phyloP scores from a whole-genome alignment of 2,797 vertebrate genomes.

The Eupleurogrammus muticus region DNA sequence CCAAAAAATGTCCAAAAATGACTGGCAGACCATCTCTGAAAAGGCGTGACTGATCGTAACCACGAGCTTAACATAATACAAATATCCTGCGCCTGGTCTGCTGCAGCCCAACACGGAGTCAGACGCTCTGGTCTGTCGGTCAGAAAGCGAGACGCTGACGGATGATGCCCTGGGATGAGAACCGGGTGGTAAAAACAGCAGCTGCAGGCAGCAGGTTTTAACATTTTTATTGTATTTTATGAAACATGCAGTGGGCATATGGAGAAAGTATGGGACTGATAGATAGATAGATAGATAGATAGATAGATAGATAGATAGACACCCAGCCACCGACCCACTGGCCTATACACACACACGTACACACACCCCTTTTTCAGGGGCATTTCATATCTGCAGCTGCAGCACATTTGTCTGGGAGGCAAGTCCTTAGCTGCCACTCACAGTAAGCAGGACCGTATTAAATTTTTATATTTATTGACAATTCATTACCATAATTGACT shows the following conservation, averaged over 20 bases:
- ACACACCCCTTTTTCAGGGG: slow-evolving; percentile 84
- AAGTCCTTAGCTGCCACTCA: slow-evolving; percentile 97
- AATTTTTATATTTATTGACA: slow-evolving; percentile 99
- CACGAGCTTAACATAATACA: slow-evolving; percentile 8
- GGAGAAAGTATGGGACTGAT: slow-evolving; percentile 12
- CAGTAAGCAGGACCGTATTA: slow-evolving; percentile 93
- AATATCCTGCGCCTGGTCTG: not conserved
- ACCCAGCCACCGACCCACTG: not conserved
- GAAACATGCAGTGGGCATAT: slow-evolving; percentile 9
- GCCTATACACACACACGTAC: not conserved
- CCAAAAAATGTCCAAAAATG: not conserved
- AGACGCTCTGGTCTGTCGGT: slow-evolving; percentile 43
- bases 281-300: slow-evolving; percentile 4
- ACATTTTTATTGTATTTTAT: slow-evolving; percentile 29
- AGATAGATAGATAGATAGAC: not conserved
- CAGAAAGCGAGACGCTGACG: slow-evolving; percentile 9
- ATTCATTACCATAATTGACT: slow-evolving; percentile 99
- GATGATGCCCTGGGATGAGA: slow-evolving; percentile 1
- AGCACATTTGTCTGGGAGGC: slow-evolving; percentile 97
- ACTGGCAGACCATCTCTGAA: not conserved
- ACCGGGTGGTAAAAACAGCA: slow-evolving; percentile 1
- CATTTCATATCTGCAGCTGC: slow-evolving; percentile 93
- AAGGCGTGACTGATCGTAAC: not conserved
- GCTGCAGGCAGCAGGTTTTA: slow-evolving; percentile 23
- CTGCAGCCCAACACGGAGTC: slow-evolving; percentile 15